Base-by-base conservation (phyloP, 1,140 invertebrate species). In the Micrasema minimum region DNA sequence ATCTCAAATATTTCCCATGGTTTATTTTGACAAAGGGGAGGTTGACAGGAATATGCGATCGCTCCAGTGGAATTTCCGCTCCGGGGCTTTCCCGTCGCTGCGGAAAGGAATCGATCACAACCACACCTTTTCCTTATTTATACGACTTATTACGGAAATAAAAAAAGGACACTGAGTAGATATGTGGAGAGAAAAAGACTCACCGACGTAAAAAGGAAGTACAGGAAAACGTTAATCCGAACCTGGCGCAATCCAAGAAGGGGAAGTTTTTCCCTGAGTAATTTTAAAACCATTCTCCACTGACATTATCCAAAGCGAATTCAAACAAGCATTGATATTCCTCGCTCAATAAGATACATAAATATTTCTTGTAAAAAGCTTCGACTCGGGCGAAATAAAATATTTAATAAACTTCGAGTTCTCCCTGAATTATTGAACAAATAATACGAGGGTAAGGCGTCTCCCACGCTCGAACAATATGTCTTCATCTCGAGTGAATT, bases 11-110 rank as follows among this genome's bases (percentile, higher is more conserved):
- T 59, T 59, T 59, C 35, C 55, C 55, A 18, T 20, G 55, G 55
- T 22, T 59, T 59, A 59, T 59, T 41, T 37, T 59, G 55, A 41
- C 55, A 59, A 59, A 59, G 37, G 55, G 35, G 51, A 53, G 23
- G 55, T 41, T 59, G 55, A 59, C 37, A 31, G 37, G 55, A 59
- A 38, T 59, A 41, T 22, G 43, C 59, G 38, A 46, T 62, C 59
- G 41, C 23, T 46, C 23, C 26, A 31, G 23, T 14, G 59, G 59
- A 46, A 46, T 62, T 62, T 62, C 59, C 59, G 43, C 59, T 59
- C 18, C 12, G 38, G 12, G 43, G 38, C 18, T 26, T 62, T 59
- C 16, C 35, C 23, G 23, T n/a, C n/a, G 11, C 43, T 46, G 26
- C 43, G 41, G 59, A 46, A 62, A 46, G 23, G 22, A 38, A 62